phyloP scores from a whole-genome alignment of 64 coral and sea anemone genomes.

The Montipora efflorescens region DNA sequence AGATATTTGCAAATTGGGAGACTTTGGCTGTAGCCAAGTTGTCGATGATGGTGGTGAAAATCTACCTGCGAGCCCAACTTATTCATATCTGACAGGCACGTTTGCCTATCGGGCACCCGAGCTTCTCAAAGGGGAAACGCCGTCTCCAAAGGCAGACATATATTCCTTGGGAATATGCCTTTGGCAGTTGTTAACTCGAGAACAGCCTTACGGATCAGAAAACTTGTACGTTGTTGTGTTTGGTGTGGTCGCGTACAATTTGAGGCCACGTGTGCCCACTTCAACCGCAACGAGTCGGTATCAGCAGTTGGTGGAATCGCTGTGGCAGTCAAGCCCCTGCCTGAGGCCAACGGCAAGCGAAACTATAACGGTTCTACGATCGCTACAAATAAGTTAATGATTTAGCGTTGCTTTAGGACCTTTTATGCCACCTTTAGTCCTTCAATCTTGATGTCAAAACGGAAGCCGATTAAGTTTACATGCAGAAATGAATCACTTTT shows the following conservation, averaged over 20 bases:
- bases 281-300: constrained; percentile 57
- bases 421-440: background rate
- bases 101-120: constrained; percentile 97
- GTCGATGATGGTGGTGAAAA: constrained; percentile 84
- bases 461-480: constrained; percentile 77
- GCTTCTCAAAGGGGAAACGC: constrained; percentile 86
- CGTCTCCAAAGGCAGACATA: constrained; percentile 90
- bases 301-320: constrained; percentile 76
- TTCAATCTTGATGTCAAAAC: constrained; percentile 65
- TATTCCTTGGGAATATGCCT: constrained; percentile 94
- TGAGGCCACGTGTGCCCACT: constrained; percentile 84
- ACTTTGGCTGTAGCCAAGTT: constrained; percentile 96
- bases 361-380: constrained; percentile 60
- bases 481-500: constrained; percentile 18
- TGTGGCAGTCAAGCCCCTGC: constrained; percentile 73
- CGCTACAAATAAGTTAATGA: constrained; percentile 54
- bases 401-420: background rate
- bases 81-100: constrained; percentile 92
- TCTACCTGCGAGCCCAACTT: constrained; percentile 95
- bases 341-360: constrained; percentile 74
- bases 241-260: constrained; percentile 94
- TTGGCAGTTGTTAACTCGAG: constrained; percentile 87
- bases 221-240: constrained; percentile 97
- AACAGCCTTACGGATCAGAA: constrained; percentile 86
- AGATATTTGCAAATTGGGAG: constrained; percentile 92